A percentile compares a stretch with the other conserved stretches of the same genome.
Conservation (phyloP, 2,888 invertebrate genomes). For the Alentia gelatinosa region DNA sequence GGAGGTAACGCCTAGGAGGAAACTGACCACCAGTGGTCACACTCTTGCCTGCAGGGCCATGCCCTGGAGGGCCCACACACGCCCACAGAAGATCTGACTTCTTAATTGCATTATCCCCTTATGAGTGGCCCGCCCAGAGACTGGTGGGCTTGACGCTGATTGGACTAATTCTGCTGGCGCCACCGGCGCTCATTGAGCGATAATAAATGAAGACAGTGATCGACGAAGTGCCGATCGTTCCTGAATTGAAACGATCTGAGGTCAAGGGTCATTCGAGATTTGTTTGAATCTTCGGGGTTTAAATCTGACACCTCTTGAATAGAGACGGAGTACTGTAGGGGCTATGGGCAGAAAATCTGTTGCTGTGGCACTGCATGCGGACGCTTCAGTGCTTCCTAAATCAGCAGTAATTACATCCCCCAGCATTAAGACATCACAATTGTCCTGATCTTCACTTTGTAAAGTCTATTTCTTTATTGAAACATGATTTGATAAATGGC, state of each 20-base stretch:
- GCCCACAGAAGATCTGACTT: background rate
- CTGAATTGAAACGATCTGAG: background rate
- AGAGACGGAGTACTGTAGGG: background rate
- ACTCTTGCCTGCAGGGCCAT: constrained; percentile 5
- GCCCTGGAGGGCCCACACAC: background rate
- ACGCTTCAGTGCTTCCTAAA: too few species aligned
- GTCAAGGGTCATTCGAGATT: background rate
- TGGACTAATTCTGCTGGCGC: background rate
- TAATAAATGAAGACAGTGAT: background rate
- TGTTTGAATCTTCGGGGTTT: background rate
- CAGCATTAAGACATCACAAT: too few species aligned
- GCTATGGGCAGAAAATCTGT: too few species aligned
- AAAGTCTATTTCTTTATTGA: too few species aligned
- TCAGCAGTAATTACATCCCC: too few species aligned
- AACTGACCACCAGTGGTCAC: constrained; percentile 5
- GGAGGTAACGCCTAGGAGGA: background rate
- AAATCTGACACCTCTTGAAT: background rate
- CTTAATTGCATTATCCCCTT: constrained; percentile 4
- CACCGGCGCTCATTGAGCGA: background rate
- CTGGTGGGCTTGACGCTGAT: background rate
- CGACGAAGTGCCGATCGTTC: background rate
- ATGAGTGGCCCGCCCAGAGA: background rate
- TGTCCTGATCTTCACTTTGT: too few species aligned
- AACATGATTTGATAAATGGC: too few species aligned
- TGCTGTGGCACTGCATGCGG: too few species aligned